phyloP scores from a whole-genome alignment of 2,113 vertebrate species.

The Zosterops lateralis region DNA sequence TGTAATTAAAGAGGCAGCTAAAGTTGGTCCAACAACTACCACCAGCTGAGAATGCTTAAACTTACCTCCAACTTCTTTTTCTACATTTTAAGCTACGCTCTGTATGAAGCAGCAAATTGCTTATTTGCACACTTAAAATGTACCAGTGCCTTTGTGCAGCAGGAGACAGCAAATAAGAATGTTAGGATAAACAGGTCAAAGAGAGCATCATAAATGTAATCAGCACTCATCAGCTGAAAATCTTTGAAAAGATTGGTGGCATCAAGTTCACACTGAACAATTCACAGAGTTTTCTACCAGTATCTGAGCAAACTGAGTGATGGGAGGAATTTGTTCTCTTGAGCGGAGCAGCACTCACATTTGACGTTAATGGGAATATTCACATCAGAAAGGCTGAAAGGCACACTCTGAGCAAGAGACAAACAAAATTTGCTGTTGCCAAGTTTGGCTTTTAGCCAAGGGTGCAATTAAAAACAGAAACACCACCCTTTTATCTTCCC shows the following conservation, averaged over 20 bases:
- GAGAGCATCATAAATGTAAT: not conserved
- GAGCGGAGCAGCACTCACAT: not conserved
- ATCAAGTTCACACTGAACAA: not conserved
- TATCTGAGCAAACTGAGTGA: not conserved
- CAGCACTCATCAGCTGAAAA: not conserved
- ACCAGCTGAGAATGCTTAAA: not conserved
- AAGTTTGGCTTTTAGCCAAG: not conserved
- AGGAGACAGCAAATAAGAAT: not conserved
- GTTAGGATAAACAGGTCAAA: not conserved
- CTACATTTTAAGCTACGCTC: not conserved
- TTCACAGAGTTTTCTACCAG: not conserved
- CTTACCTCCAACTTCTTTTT: not conserved
- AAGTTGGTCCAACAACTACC: not conserved
- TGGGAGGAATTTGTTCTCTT: not conserved
- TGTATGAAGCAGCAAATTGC: not conserved
- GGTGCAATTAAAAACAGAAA: slow-evolving; percentile 1
- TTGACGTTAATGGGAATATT: not conserved
- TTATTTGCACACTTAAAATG: not conserved
- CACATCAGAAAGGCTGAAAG: not conserved
- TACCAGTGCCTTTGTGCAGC: not conserved
- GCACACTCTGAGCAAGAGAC: not conserved
- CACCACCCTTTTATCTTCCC: not conserved
- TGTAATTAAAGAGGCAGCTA: not conserved
- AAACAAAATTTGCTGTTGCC: not conserved
- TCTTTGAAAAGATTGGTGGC: not conserved